A percentile compares a stretch with the other conserved stretches of the same genome.
Evolutionary conservation across 2,113 vertebrate genomes (phyloP).

Genomic region (Pachypanchax playfairii): DNA sequence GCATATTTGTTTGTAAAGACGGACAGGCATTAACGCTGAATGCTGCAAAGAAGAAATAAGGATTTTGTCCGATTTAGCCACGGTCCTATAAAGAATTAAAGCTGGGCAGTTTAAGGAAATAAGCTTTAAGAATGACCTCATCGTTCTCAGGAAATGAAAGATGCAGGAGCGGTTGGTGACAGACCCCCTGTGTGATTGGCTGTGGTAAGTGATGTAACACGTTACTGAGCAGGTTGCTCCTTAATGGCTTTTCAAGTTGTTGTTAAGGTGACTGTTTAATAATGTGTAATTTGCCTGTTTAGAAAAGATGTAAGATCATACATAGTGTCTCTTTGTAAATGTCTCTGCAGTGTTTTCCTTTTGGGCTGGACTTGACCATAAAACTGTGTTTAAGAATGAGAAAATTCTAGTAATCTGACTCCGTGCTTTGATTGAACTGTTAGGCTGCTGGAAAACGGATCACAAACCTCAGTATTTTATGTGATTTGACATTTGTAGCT

Average conservation of each 20-base stretch:
- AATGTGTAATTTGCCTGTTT: conserved; percentile 74
- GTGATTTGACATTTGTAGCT: conserved; percentile 9
- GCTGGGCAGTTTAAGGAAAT: conserved; percentile 9
- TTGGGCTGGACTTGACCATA: conserved; percentile 63
- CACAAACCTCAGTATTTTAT: conserved; percentile 26
- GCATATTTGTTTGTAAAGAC: neutral
- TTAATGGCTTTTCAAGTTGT: conserved; percentile 89
- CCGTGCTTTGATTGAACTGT: neutral
- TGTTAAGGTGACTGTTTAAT: conserved; percentile 83
- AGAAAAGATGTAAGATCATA: conserved; percentile 1
- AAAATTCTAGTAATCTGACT: conserved; percentile 2
- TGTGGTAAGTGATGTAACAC: conserved; percentile 96
- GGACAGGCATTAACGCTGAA: neutral
- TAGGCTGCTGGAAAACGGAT: neutral
- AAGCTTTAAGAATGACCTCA: conserved; percentile 77
- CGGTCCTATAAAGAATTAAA: conserved; percentile 10
- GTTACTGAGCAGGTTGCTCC: conserved; percentile 88
- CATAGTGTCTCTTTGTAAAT: conserved; percentile 72
- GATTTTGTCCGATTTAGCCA: neutral
- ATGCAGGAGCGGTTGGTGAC: conserved; percentile 89
- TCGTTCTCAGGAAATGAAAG: conserved; percentile 79
- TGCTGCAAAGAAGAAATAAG: conserved; percentile 4
- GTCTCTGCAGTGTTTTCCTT: conserved; percentile 80
- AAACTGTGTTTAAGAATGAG: neutral
- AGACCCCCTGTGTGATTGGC: conserved; percentile 91